Conservation (phyloP, 2,888 invertebrate species). For the Hemistola chrysoprasaria region DNA sequence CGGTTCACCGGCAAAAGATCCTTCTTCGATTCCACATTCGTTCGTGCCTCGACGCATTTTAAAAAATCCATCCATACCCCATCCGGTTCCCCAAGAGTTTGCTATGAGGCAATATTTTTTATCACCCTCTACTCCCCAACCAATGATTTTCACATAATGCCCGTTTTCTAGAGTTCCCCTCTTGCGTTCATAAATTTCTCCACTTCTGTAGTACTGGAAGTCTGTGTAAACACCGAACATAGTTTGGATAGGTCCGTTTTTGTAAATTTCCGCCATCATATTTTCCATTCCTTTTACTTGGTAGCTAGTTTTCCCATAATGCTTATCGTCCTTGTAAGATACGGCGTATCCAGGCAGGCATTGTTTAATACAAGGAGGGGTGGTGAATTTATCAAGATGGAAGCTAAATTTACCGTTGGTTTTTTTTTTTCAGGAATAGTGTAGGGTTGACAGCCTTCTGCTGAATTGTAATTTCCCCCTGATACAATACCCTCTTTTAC, state of each 20-base stretch:
- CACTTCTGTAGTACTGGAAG: constrained; percentile 16
- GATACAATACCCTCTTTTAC: constrained; percentile 79
- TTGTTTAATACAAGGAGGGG: constrained; percentile 7
- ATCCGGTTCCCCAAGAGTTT: constrained; percentile 93
- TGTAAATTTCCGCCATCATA: constrained; percentile 83
- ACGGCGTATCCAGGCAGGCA: constrained; percentile 40
- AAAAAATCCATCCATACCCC: constrained; percentile 90
- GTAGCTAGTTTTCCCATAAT: constrained; percentile 4
- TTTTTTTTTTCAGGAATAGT: constrained; percentile 89
- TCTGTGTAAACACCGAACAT: constrained; percentile 2
- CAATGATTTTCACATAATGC: constrained; percentile 75
- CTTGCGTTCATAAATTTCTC: constrained; percentile 14
- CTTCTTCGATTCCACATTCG: constrained; percentile 11
- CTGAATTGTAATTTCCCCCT: constrained; percentile 86
- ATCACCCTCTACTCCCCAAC: constrained; percentile 88
- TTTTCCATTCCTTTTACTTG: neutral
- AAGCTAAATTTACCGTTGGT: no score
- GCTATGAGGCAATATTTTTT: constrained; percentile 90
- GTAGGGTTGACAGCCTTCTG: constrained; percentile 83
- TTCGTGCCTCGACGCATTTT: constrained; percentile 74
- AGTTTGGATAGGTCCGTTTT: constrained; percentile 86
- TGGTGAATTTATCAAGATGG: no score
- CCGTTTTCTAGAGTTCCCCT: neutral
- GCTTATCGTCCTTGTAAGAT: constrained; percentile 83
- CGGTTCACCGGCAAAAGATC: no score